A percentile compares a stretch with the other conserved stretches of the same genome.
Evolutionary conservation across 2,113 vertebrate genomes (phyloP).

Genomic region (Lophotis ruficrista): DNA sequence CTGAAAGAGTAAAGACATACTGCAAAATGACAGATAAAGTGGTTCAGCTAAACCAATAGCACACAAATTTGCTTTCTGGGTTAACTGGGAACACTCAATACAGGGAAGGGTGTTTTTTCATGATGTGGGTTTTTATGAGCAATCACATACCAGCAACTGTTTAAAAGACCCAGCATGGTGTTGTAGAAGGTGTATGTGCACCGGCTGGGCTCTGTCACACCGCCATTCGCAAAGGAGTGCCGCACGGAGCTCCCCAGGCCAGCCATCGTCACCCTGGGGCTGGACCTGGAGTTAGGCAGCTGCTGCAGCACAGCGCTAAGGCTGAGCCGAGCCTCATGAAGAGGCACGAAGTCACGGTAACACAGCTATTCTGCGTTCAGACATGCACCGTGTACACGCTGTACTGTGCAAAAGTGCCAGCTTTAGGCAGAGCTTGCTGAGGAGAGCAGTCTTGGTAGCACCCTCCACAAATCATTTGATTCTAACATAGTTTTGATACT

Average conservation of each 20-base stretch:
- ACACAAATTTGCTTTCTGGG: neutral
- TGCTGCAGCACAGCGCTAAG: accelerated
- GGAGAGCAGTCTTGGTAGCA: neutral
- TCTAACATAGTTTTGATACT: neutral
- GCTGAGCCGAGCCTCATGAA: too few relatives aligned
- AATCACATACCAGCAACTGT: neutral
- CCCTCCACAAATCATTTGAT: neutral
- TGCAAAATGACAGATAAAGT: neutral
- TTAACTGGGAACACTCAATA: neutral
- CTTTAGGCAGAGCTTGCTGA: neutral
- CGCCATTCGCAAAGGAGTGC: neutral
- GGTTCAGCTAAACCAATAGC: neutral
- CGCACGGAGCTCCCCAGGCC: too few relatives aligned
- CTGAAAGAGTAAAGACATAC: neutral
- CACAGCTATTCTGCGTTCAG: neutral
- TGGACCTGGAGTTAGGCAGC: neutral
- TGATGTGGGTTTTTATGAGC: accelerated
- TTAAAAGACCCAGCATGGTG: neutral
- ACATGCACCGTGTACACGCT: accelerated
- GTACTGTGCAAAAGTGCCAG: neutral
- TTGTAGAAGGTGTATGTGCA: neutral
- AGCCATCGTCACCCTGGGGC: accelerated
- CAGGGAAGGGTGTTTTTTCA: neutral
- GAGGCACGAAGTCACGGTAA: too few relatives aligned
- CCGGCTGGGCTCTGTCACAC: neutral